Conservation (phyloP, 2,797 vertebrate species). For the Microctenopoma lineatum region DNA sequence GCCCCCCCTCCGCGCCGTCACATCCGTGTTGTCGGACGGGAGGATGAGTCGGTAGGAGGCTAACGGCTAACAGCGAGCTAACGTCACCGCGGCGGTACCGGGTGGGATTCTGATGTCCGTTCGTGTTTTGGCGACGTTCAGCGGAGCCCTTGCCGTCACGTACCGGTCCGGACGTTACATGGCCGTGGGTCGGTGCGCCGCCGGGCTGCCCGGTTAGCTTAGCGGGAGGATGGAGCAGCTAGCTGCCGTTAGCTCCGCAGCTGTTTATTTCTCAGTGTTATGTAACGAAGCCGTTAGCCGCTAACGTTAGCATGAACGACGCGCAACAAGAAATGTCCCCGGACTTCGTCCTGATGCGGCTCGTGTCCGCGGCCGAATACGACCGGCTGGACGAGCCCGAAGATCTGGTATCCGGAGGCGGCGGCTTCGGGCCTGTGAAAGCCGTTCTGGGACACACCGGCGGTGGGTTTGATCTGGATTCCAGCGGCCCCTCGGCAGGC, state of each 20-base stretch:
- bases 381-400: slow-evolving; percentile 75
- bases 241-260: slow-evolving; percentile 53
- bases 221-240: slow-evolving; percentile 46
- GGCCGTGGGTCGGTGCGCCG: slow-evolving; percentile 34
- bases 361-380: slow-evolving; percentile 78
- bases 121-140: slow-evolving; percentile 24
- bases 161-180: slow-evolving; percentile 48
- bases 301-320: slow-evolving; percentile 76
- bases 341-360: slow-evolving; percentile 81
- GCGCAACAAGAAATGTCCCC: slow-evolving; percentile 78
- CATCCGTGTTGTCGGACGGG: slow-evolving; percentile 63
- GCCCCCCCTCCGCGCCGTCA: slow-evolving; percentile 17
- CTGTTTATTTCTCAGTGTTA: slow-evolving; percentile 65
- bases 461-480: slow-evolving; percentile 67
- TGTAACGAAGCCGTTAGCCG: slow-evolving; percentile 62
- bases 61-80: slow-evolving; percentile 33
- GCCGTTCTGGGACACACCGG: slow-evolving; percentile 63
- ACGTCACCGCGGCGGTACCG: slow-evolving; percentile 38
- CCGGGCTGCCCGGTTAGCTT: slow-evolving; percentile 38
- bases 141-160: slow-evolving; percentile 39
- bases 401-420: slow-evolving; percentile 65
- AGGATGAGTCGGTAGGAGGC: slow-evolving; percentile 64
- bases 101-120: slow-evolving; percentile 34
- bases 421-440: slow-evolving; percentile 76
- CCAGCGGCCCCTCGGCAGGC: slow-evolving; percentile 64